Percentiles rank a stretch among this genome's conserved stretches.
These are phyloP conservation scores for Dromococcyx pavoninus DNA, from an alignment of 2,797 vertebrate species.

Conservation along the genomic window DNA sequence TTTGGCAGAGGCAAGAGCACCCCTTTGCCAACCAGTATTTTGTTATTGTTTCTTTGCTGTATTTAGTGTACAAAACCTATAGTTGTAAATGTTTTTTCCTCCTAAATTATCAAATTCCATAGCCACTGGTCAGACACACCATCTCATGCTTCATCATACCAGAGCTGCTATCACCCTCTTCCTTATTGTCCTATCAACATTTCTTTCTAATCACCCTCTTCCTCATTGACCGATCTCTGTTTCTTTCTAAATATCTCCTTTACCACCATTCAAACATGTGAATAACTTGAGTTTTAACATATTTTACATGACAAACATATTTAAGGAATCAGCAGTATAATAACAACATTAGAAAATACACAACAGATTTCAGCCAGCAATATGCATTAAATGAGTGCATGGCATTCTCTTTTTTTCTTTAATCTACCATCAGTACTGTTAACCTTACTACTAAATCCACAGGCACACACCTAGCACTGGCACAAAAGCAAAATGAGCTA, in stretches of 20 bases:
- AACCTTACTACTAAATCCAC: constrained; percentile 32
- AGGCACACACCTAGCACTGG: neutral
- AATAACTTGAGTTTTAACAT: neutral
- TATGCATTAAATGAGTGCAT: rapidly evolving
- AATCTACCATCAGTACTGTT: neutral
- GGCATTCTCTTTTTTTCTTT: neutral
- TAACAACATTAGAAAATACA: neutral
- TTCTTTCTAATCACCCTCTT: constrained; percentile 39
- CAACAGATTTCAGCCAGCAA: neutral
- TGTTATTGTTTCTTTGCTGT: neutral
- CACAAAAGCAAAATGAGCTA: neutral
- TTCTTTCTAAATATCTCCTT: neutral
- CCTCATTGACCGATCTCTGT: neutral
- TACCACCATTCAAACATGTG: neutral
- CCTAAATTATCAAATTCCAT: constrained; percentile 37
- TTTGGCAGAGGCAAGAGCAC: neutral
- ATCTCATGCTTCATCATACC: neutral
- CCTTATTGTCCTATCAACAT: neutral
- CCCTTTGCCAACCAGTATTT: neutral
- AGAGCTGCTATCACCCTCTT: constrained; percentile 12
- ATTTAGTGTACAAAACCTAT: neutral
- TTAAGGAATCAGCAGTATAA: neutral
- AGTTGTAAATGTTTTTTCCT: neutral
- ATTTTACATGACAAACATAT: neutral
- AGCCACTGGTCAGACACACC: neutral